Evolutionary conservation across 2,888 invertebrate genomes (phyloP), one percentile per base, ranked within the genome.

Genomic region (Ochropleura leucogaster): DNA sequence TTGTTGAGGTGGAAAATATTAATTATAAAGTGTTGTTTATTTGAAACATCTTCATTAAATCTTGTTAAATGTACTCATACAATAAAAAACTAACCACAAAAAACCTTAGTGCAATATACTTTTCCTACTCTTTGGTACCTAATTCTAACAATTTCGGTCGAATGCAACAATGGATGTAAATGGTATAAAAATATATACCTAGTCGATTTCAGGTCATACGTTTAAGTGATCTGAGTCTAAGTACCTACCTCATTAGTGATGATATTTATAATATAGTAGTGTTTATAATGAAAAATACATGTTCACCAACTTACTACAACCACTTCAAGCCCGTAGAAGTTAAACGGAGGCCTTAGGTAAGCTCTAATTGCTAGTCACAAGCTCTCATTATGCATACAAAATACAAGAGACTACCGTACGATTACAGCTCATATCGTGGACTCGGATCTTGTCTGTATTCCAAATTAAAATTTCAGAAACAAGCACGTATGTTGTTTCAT

Each of bases 381-480:
- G 44, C 49, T 79, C 55, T 63, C 14, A 63, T 79, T 79, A 72
- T 63, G 80, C 80, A 40, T 55, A 79, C 14, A 62, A 49, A 57
- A 72, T 57, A 55, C 47, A 49, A 14, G 20, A 59, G 47, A 72
- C 59, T 18, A 42, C 8, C n/a, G 14, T 53, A 30, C 64, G 16
- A 65, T 49, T 73, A 80, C 47, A 44, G 59, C 30, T 74, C 44
- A n/a, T 53, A 64, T 51, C 79, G 46, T 63, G 51, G 20, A 5
- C 20, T 75, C 9, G 5, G 16, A 44, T 47, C 74, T 60, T 66
- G 60, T 49, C 47, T 62, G 53, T 40, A 0, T 64, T 49, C 14
- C 42, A 74, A 73, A 44, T 66, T 30, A 57, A 72, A 78, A 55
- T 30, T 18, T 69, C 83, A 73, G 59, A 62, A 73, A 51, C n/a